Percentiles rank a stretch among this genome's conserved stretches.
Conservation (phyloP, 2,113 vertebrate genomes). For the Menura novaehollandiae region DNA sequence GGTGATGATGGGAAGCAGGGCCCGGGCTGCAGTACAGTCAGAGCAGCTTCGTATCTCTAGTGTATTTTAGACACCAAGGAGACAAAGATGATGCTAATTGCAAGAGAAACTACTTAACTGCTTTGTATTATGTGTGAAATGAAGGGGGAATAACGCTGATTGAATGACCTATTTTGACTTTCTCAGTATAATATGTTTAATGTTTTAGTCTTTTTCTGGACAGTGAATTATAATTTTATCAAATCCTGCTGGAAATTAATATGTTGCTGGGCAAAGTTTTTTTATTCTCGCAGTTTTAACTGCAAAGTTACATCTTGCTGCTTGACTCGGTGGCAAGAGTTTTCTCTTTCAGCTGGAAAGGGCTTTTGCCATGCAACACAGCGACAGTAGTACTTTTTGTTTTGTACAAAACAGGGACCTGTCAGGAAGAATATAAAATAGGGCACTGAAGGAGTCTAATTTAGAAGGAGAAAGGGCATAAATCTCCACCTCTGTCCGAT, state of each 20-base stretch:
- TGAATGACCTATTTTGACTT: conserved; percentile 65
- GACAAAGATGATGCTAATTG: conserved; percentile 56
- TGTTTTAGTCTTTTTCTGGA: conserved; percentile 34
- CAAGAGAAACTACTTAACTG: conserved; percentile 44
- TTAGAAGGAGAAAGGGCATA: conserved; percentile 35
- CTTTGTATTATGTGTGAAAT: conserved; percentile 34
- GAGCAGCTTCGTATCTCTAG: background rate
- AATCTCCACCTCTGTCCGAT: conserved; percentile 40
- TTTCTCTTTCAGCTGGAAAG: background rate
- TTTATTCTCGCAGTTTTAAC: background rate
- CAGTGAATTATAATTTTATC: conserved; percentile 36
- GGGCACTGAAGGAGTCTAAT: conserved; percentile 11
- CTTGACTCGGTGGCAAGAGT: background rate
- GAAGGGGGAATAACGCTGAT: conserved; percentile 27
- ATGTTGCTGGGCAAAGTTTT: conserved; percentile 7
- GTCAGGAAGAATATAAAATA: conserved; percentile 52
- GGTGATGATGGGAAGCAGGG: background rate
- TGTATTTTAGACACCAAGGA: conserved; percentile 12
- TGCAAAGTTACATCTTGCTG: background rate
- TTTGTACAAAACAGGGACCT: conserved; percentile 38
- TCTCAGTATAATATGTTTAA: conserved; percentile 8
- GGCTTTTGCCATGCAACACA: background rate
- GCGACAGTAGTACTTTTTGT: background rate
- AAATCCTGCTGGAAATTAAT: conserved; percentile 18
- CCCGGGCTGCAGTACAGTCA: background rate